A percentile compares a stretch with the other conserved stretches of the same genome.
Evolutionary conservation across 2,888 invertebrate species (phyloP).

Genomic region (Gortyna flavago): DNA sequence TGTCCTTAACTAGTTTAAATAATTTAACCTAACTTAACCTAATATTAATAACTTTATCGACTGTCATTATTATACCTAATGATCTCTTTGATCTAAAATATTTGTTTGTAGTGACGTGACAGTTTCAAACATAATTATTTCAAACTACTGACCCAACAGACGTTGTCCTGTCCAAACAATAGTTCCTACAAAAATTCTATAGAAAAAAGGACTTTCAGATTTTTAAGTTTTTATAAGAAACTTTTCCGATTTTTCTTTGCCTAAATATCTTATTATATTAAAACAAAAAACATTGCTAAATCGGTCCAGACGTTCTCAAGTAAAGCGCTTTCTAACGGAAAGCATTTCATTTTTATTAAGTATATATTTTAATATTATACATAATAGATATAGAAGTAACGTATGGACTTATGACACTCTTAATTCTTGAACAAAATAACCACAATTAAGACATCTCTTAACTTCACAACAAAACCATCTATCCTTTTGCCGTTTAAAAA

Average conservation of each 20-base stretch:
- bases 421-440: neutral
- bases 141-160: neutral
- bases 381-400: neutral
- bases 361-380: too few relatives aligned
- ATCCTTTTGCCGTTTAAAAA: conserved; percentile 22
- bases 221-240: too few relatives aligned
- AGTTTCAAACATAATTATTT: neutral
- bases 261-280: too few relatives aligned
- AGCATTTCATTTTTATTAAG: neutral
- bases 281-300: too few relatives aligned
- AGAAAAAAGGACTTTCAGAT: too few relatives aligned
- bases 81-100: too few relatives aligned
- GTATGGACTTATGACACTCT: neutral
- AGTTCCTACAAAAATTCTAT: too few relatives aligned
- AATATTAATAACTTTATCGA: neutral
- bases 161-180: too few relatives aligned
- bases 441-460: neutral
- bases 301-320: too few relatives aligned
- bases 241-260: too few relatives aligned
- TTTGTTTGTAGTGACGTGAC: neutral
- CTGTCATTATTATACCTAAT: neutral
- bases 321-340: neutral
- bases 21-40: too few relatives aligned
- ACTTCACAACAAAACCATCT: neutral
- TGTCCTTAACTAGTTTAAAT: too few relatives aligned